phyloP scores from a whole-genome alignment of 2,113 vertebrate species.

The Pyxicephalus adspersus region DNA sequence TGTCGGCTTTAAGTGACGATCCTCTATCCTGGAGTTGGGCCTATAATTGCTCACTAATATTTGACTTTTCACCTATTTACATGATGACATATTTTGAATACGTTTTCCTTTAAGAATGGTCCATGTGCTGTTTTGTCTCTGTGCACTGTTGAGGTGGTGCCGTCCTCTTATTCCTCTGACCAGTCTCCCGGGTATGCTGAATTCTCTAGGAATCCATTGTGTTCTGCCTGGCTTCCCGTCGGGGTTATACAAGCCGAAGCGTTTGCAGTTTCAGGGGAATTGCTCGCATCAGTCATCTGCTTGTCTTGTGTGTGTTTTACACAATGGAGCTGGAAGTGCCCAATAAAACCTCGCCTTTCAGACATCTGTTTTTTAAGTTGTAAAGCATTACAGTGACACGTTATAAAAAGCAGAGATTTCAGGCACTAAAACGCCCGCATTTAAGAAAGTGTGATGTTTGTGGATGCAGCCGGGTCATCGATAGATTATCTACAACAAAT shows the following conservation, averaged over 20 bases:
- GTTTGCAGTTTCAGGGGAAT: slow-evolving; percentile 45
- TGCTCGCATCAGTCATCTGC: slow-evolving; percentile 55
- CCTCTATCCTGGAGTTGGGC: too few relatives aligned
- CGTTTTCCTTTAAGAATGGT: neutral
- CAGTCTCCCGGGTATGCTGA: slow-evolving; percentile 22
- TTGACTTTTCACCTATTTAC: too few relatives aligned
- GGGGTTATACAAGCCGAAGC: slow-evolving; percentile 45
- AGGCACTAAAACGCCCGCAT: slow-evolving; percentile 61
- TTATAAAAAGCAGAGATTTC: slow-evolving; percentile 67
- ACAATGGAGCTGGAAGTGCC: slow-evolving; percentile 66
- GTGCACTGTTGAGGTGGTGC: neutral
- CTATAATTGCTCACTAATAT: too few relatives aligned
- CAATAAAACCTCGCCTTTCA: slow-evolving; percentile 64
- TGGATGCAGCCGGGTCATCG: slow-evolving; percentile 27
- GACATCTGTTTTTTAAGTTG: slow-evolving; percentile 76
- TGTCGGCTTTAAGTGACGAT: too few relatives aligned
- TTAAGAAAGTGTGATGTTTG: slow-evolving; percentile 45
- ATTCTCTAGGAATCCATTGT: slow-evolving; percentile 41
- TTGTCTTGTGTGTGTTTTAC: slow-evolving; percentile 56
- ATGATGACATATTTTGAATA: too few relatives aligned
- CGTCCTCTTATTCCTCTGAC: slow-evolving; percentile 18
- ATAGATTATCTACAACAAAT: slow-evolving; percentile 25
- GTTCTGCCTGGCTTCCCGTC: slow-evolving; percentile 17
- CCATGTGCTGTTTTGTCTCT: neutral
- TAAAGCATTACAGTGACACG: slow-evolving; percentile 59